Base-by-base conservation (phyloP, 2,797 vertebrate genomes). In the Hemitrygon akajei region DNA sequence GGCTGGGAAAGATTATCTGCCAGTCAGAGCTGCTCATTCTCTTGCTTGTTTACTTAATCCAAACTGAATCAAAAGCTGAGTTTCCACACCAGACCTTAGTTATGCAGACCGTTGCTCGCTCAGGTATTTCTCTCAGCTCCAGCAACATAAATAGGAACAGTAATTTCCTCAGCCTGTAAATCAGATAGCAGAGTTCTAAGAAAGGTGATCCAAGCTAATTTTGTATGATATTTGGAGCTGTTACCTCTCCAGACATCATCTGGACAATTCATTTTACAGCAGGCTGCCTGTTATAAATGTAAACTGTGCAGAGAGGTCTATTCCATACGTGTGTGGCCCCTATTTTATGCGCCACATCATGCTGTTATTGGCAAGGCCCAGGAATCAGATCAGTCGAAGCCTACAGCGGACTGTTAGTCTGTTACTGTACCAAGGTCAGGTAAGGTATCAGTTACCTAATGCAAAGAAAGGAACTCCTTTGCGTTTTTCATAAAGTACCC, bases 261-360 rank as follows among this genome's bases (percentile, higher is more conserved):
- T 89, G 60, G 86, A 37, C 63, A 89, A 89, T 69, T 18, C 60
- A 22, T 69, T 66, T 89, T 89, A 69, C 86, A 69, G 60, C 16
- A 89, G 86, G 60, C 30, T 89, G 60, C 66, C 60, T 66, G 86
- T 89, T 66, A 37, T n/a, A 89, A 66, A 89, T 89, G 16, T 37
- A 37, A 89, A 10, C 30, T 37, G 60, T 9, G n/a, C 60, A 22
- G 63, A 37, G 22, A 89, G 20, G 63, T 69, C 63, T 22, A 89
- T 16, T 25, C 69, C 10, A 16, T 34, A 58, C 25, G 30, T 66
- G 86, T 37, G n/a, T 9, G 18, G 58, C 60, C n/a, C 18, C 18
- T 89, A 30, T 66, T 66, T 22, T 69, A 34, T 37, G 30, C 3
- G 86, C 86, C 63, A 63, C 18, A 89, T 37, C 86, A 37, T 20